Evolutionary conservation across 92 coral and sea anemone species (phyloP), one percentile per base, ranked within the genome.

Genomic region (Paramuricea clavata): DNA sequence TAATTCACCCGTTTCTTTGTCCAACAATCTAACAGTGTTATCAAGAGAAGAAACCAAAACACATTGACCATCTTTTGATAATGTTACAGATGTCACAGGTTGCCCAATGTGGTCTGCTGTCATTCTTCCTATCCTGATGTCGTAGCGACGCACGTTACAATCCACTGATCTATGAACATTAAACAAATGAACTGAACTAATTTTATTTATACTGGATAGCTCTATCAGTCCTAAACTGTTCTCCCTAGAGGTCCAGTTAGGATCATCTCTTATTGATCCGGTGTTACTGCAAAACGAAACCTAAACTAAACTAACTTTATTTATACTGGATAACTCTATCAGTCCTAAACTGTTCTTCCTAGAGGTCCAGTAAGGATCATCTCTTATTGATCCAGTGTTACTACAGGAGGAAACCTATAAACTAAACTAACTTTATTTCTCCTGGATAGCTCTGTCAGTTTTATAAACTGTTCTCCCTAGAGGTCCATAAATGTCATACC

Each of bases 1-100:
- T 60, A 96, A 87, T 74, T 96, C 99, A 23, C 99, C 99, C 17
- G 99, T 89, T 60, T 89, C 98, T 86, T 96, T 96, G 64, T 96
- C 99, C 82, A 96, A 49, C 76, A 96, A 73, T 32, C 98, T 81
- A 31, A 96, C 92, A 32, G 98, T 94, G 69, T 90, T 88, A 67
- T 96, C 98, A 15, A 96, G 93, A n/a, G 99, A 88, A n/a, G 99
- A 94, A 19, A 78, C 92, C 86, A 96, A 69, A 21, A 94, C 74
- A 81, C 99, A 96, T 81, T 96, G 99, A 25, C 93, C 90, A 83
- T 96, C 99, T 82, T 87, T 91, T 35, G 99, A 92, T 77, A 96
- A 91, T 35, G 90, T 89, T 15, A 96, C 99, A 83, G 98, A 85
- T 5, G 99, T 94, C 59, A 96, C 99, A n/a, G 99, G 98, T 43